Conservation (phyloP, 2,113 vertebrate genomes). For the Nasalis larvatus region DNA sequence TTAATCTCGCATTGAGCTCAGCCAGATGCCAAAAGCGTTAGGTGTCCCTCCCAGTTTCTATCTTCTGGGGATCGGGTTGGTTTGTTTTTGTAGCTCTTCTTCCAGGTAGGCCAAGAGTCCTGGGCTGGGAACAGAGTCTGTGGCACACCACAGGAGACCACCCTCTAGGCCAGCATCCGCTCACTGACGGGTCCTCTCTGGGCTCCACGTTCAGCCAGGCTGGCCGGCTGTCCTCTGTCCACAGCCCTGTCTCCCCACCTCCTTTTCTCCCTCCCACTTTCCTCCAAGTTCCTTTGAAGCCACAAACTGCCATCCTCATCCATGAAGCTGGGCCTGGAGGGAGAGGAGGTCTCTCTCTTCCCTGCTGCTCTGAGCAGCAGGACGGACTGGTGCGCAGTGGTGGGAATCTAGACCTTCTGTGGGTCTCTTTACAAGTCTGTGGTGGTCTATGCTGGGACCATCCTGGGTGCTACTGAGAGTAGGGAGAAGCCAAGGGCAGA, state of each 20-base stretch:
- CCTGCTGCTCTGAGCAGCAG: background rate
- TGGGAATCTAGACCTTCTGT: background rate
- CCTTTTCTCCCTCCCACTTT: background rate
- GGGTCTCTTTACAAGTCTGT: background rate
- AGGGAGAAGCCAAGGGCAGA: background rate
- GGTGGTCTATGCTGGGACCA: background rate
- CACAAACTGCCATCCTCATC: background rate
- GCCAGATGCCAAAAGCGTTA: fast-evolving
- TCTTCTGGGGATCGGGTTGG: background rate
- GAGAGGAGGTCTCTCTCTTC: no score
- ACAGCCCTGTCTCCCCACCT: background rate
- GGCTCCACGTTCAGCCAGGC: background rate
- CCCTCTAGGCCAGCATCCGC: background rate
- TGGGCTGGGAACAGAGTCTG: background rate
- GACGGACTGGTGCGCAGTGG: background rate
- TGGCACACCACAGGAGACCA: background rate
- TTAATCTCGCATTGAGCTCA: background rate
- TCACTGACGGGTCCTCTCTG: background rate
- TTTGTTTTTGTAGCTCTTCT: background rate
- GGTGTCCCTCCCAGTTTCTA: background rate
- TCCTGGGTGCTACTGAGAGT: background rate
- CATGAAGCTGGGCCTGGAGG: background rate
- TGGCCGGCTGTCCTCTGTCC: background rate
- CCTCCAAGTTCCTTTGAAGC: background rate
- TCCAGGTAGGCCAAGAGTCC: background rate